A percentile compares a stretch with the other conserved stretches of the same genome.
These are phyloP conservation scores for Copidosoma aretas DNA, from an alignment of 2,888 invertebrate species.

Conservation along the genomic window DNA sequence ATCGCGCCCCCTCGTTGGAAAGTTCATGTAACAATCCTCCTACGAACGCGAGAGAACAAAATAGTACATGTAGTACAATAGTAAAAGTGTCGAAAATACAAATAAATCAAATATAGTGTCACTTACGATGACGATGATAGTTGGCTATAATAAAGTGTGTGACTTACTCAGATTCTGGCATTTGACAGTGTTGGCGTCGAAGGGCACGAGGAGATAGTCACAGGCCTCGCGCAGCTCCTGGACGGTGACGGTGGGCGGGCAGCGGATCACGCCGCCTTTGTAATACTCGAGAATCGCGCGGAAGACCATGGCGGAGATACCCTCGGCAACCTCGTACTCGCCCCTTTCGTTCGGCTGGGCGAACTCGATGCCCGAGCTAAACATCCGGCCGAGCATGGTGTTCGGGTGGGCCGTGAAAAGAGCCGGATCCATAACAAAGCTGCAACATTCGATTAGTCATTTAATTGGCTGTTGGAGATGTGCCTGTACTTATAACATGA, in stretches of 20 bases:
- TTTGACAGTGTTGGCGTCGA: conserved; percentile 93
- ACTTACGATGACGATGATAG: too few relatives aligned
- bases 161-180: conserved; percentile 92
- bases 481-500: background rate
- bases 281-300: conserved; percentile 95
- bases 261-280: conserved; percentile 87
- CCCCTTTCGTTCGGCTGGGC: conserved; percentile 95
- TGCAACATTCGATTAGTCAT: conserved; percentile 31
- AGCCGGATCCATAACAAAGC: conserved; percentile 89
- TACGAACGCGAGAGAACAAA: conserved; percentile 49
- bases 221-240: conserved; percentile 98
- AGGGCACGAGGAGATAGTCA: conserved; percentile 97
- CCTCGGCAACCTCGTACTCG: conserved; percentile 97
- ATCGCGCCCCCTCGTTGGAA: conserved; percentile 98
- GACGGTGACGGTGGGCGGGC: conserved; percentile 94
- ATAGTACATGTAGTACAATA: too few relatives aligned
- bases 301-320: conserved; percentile 94
- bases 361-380: conserved; percentile 89
- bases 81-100: too few relatives aligned
- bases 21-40: conserved; percentile 96
- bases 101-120: too few relatives aligned
- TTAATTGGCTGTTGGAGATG: background rate
- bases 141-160: too few relatives aligned
- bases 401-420: conserved; percentile 95
- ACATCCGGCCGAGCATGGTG: conserved; percentile 99